phyloP scores from a whole-genome alignment of 2,888 invertebrate genomes.

The Tortrix viridana region DNA sequence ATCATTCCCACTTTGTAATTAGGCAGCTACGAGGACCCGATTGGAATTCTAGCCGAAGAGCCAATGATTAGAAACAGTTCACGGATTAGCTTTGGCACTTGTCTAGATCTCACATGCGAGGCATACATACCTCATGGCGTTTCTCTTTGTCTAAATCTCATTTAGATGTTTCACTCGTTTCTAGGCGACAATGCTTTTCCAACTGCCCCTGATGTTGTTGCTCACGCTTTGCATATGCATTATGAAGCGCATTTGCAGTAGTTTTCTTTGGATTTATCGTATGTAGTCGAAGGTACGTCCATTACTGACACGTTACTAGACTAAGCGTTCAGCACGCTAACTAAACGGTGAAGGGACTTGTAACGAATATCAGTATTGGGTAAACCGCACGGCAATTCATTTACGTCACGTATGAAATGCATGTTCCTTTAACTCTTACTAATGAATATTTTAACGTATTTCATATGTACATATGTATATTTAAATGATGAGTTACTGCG shows the following conservation, averaged over 20 bases:
- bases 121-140: slow-evolving; percentile 54
- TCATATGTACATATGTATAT: slow-evolving; percentile 1
- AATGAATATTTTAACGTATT: slow-evolving; percentile 8
- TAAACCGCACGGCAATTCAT: slow-evolving; percentile 31
- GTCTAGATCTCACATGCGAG: slow-evolving; percentile 42
- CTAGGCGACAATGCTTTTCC: slow-evolving; percentile 84
- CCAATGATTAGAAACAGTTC: slow-evolving; percentile 9
- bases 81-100: slow-evolving; percentile 38
- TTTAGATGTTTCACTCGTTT: slow-evolving; percentile 80
- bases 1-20: not conserved
- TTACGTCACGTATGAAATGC: slow-evolving; percentile 13
- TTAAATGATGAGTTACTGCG: not conserved
- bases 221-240: slow-evolving; percentile 86
- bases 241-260: slow-evolving; percentile 85
- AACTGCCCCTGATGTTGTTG: slow-evolving; percentile 85
- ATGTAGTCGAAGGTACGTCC: slow-evolving; percentile 85
- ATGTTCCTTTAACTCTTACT: slow-evolving; percentile 17
- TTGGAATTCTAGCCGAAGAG: not conserved
- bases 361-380: slow-evolving; percentile 39
- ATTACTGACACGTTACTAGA: slow-evolving; percentile 77
- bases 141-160: slow-evolving; percentile 56
- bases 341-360: slow-evolving; percentile 66
- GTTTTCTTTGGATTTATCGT: slow-evolving; percentile 85
- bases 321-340: slow-evolving; percentile 72
- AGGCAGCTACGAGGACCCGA: not conserved